phyloP scores from a whole-genome alignment of 2,797 vertebrate species.

The Petrocephalus sullivani region DNA sequence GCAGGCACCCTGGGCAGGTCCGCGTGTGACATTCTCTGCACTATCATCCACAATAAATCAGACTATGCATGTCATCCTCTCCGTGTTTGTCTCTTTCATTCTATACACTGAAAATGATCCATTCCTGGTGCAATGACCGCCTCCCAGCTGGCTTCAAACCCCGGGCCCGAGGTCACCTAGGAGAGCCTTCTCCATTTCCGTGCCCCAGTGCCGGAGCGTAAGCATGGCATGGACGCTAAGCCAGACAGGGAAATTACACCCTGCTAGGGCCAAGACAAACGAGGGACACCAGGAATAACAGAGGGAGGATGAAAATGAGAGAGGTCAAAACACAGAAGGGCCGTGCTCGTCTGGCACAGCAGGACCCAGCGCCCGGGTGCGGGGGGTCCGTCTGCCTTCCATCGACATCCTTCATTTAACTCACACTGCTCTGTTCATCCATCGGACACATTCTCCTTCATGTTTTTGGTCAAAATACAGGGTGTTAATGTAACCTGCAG shows the following conservation, averaged over 20 bases:
- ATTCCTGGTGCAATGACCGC: not conserved
- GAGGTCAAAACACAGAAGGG: not conserved
- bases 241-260: constrained; percentile 70
- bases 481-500: not conserved
- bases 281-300: constrained; percentile 53
- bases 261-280: constrained; percentile 59
- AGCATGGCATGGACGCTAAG: constrained; percentile 48
- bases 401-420: not conserved
- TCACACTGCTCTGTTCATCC: not conserved
- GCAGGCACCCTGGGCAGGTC: not conserved
- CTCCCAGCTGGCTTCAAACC: not conserved
- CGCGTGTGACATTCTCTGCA: not conserved
- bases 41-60: not conserved
- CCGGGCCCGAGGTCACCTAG: not conserved
- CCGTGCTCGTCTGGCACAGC: not conserved
- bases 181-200: not conserved
- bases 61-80: not conserved
- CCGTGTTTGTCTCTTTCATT: not conserved
- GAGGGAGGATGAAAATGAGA: not conserved
- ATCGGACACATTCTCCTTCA: not conserved
- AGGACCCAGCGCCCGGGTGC: not conserved
- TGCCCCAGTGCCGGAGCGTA: constrained; percentile 35
- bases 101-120: not conserved
- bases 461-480: not conserved
- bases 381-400: not conserved